Evolutionary conservation across 2,888 invertebrate genomes (phyloP), one percentile per base, ranked within the genome.

Genomic region (Epistrophe eligans): DNA sequence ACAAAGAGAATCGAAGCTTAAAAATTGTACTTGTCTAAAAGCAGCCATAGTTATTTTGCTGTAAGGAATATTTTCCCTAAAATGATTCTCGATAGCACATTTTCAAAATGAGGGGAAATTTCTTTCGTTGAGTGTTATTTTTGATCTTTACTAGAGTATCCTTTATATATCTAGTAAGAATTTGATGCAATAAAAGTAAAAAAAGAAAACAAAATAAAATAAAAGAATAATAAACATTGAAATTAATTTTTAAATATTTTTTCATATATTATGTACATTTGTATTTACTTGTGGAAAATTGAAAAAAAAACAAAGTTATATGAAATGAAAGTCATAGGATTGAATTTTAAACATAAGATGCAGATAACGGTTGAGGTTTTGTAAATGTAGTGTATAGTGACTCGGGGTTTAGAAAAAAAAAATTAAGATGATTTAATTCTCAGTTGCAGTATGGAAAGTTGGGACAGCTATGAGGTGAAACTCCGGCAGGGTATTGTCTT

Each of bases 371-470:
- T 77, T 79, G 81, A 50, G 70, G 32, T 52, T 15, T 72, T 55
- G 19, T 58, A 32, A 58, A 40, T 35, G 24, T 50, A 62, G 10
- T 7, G 9, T 48, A 11, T 28, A 58, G 55, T 38, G 58, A 73
- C 24, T 45, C 19, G 15, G 7, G 9, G 32, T 35, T 35, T 9
- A 48, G n/a, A 6, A 4, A 28, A 28, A 28, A 28, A 8, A 38
- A 70, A 15, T 57, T 17, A n/a, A 19, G 13, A 55, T 13, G 0
- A 0, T 19, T 35, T 28, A 60, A 10, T 77, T 35, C 77, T 89
- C 92, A 93, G 88, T 92, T 90, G 89, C 93, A 93, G 89, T 92
- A 93, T 81, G 93, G 93, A 91, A 93, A 93, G 90, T 93, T 93
- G 84, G 93, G 93, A 90, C 93, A 93, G 89, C 91, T 89, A 72